phyloP scores from a whole-genome alignment of 2,888 invertebrate genomes.

The Keiferia lycopersicella region DNA sequence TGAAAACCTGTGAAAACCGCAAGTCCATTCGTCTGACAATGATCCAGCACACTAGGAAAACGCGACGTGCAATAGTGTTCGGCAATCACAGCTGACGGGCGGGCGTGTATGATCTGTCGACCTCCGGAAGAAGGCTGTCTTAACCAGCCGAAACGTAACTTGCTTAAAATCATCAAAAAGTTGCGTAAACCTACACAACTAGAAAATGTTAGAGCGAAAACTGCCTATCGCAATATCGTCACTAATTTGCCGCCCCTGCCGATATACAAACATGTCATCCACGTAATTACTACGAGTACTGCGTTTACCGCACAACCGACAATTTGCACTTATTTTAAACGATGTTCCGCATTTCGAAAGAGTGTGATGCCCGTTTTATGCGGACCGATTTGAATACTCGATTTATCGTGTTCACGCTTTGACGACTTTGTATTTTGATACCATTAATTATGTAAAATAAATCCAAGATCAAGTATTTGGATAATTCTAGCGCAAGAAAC shows the following conservation, averaged over 20 bases:
- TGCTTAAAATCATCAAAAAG: too few relatives aligned
- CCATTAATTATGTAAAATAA: neutral
- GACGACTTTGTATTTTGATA: slow-evolving; percentile 11
- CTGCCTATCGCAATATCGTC: neutral
- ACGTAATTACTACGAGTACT: slow-evolving; percentile 1
- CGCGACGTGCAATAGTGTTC: too few relatives aligned
- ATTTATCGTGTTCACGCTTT: neutral
- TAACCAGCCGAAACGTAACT: too few relatives aligned
- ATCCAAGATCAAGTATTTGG: neutral
- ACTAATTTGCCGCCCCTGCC: neutral
- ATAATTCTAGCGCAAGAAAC: neutral
- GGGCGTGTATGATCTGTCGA: too few relatives aligned
- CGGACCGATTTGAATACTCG: neutral
- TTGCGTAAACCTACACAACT: too few relatives aligned
- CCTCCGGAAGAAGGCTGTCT: too few relatives aligned
- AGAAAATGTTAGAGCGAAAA: too few relatives aligned
- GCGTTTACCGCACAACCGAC: neutral
- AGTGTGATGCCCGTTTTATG: neutral
- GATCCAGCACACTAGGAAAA: too few relatives aligned
- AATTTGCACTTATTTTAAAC: slow-evolving; percentile 15
- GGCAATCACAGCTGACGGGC: too few relatives aligned
- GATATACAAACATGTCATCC: slow-evolving; percentile 19
- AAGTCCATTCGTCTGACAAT: too few relatives aligned
- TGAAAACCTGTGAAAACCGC: too few relatives aligned
- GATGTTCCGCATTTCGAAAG: neutral